Percentiles rank a stretch among this genome's conserved stretches.
Evolutionary conservation across 2,113 vertebrate species (phyloP).

Genomic region (Fulica atra): DNA sequence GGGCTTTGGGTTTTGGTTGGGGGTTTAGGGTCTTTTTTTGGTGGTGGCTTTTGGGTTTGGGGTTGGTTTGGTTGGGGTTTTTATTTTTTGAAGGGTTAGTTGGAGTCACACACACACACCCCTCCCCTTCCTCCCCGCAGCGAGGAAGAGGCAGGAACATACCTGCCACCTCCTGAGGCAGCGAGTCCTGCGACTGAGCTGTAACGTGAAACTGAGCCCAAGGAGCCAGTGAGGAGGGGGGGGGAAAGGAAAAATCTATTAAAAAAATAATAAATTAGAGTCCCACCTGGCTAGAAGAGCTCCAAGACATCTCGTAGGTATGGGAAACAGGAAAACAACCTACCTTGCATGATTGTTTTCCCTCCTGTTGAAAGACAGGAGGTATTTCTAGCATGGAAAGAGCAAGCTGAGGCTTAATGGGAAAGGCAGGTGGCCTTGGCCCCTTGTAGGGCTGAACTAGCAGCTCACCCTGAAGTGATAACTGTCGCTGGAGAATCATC

Average conservation of each 20-base stretch:
- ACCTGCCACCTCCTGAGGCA: slow-evolving; percentile 54
- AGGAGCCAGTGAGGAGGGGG: background rate
- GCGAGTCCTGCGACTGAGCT: background rate
- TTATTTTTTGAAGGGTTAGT: background rate
- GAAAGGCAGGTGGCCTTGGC: slow-evolving; percentile 29
- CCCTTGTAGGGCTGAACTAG: background rate
- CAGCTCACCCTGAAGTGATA: background rate
- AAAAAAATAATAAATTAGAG: background rate
- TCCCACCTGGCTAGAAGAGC: slow-evolving; percentile 30
- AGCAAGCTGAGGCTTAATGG: slow-evolving; percentile 41
- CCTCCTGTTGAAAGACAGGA: slow-evolving; percentile 51
- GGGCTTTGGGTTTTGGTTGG: background rate
- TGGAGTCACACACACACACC: background rate
- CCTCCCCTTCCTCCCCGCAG: background rate
- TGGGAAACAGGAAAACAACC: background rate
- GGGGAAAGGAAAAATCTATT: fast-evolving
- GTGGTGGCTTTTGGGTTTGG: no score
- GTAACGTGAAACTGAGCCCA: slow-evolving; percentile 13
- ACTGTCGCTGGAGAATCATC: background rate
- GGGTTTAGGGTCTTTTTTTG: background rate
- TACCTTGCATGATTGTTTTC: slow-evolving; percentile 35
- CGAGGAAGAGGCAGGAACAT: slow-evolving; percentile 18
- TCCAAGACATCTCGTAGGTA: background rate
- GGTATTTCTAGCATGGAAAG: background rate
- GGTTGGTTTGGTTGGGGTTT: no score